These are phyloP conservation scores for Miniopterus natalensis DNA, from an alignment of 2,113 vertebrate species.

Conservation along the genomic window DNA sequence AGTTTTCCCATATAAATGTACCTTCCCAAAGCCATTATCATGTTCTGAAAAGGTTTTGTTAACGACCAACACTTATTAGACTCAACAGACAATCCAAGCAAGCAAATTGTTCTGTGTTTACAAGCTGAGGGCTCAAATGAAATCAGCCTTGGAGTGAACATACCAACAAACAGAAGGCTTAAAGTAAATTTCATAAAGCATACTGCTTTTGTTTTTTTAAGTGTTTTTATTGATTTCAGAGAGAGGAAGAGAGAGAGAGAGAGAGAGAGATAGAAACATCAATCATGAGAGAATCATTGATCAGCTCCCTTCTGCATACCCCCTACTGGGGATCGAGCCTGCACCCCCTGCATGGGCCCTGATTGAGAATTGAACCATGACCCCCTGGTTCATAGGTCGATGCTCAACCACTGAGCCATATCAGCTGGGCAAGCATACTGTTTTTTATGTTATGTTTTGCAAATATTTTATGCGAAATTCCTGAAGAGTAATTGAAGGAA, in stretches of 20 bases:
- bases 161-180: not conserved
- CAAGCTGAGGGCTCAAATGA: constrained; percentile 9
- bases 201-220: not conserved
- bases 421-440: not conserved
- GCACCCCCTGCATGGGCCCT: too few relatives aligned
- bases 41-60: constrained; percentile 67
- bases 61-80: constrained; percentile 49
- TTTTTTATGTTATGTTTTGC: constrained; percentile 21
- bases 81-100: not conserved
- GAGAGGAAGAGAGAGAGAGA: too few relatives aligned
- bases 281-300: too few relatives aligned
- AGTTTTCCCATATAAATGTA: constrained; percentile 33
- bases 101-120: constrained; percentile 57
- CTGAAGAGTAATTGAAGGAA: not conserved
- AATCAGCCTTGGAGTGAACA: constrained; percentile 47
- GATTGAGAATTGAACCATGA: too few relatives aligned
- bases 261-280: too few relatives aligned
- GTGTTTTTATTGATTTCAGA: not conserved
- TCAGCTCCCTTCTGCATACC: too few relatives aligned
- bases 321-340: too few relatives aligned
- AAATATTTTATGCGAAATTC: constrained; percentile 11
- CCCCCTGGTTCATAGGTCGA: too few relatives aligned
- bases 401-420: too few relatives aligned
- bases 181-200: constrained; percentile 61
- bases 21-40: constrained; percentile 50